Base-by-base conservation (phyloP, 2,888 invertebrate genomes). In the Chrysotoxum bicinctum region DNA sequence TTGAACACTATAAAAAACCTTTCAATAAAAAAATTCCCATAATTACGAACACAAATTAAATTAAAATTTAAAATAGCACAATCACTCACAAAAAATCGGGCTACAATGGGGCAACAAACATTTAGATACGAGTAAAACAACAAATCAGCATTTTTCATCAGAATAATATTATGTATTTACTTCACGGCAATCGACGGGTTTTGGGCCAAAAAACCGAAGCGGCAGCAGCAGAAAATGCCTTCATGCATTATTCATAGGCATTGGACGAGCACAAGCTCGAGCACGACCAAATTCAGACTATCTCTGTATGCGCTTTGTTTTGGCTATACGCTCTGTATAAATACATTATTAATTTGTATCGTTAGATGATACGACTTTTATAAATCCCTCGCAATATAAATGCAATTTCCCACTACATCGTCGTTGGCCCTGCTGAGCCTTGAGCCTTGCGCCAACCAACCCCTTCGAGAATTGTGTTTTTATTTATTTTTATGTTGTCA, bases 341-440 rank as follows among this genome's bases (percentile, higher is more conserved):
- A 85, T 85, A 85, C 85, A 85, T 85, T 85, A 85, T 85, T 85
- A 85, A 85, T 85, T 85, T 85, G 81, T 85, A 80, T 73, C 85
- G 85, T 81, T 85, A 85, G 85, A 85, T 77, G 85, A 85, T 85
- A 85, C 76, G 81, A 85, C 81, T 85, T 81, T 77, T 77, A 76
- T 77, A 85, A 85, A 85, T 85, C 85, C 85, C 76, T 81, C 69
- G 76, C 81, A 85, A 85, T 85, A 81, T 85, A 81, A 81, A 81
- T 85, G 81, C 85, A 80, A 85, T 81, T 85, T 66, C 79, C 84
- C 79, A 69, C 62, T 69, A 82, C 78, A 74, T 30, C 43, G 76
- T 26, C 48, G 30, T 60, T 30, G 58, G 35, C 7, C 40, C 64
- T 10, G 10, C 19, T 30, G 12, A n/a, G n/a, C n/a, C n/a, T 19